A percentile compares a stretch with the other conserved stretches of the same genome.
These are phyloP conservation scores for Auanema sp. DNA, from an alignment of 2,888 invertebrate genomes.

Conservation along the genomic window DNA sequence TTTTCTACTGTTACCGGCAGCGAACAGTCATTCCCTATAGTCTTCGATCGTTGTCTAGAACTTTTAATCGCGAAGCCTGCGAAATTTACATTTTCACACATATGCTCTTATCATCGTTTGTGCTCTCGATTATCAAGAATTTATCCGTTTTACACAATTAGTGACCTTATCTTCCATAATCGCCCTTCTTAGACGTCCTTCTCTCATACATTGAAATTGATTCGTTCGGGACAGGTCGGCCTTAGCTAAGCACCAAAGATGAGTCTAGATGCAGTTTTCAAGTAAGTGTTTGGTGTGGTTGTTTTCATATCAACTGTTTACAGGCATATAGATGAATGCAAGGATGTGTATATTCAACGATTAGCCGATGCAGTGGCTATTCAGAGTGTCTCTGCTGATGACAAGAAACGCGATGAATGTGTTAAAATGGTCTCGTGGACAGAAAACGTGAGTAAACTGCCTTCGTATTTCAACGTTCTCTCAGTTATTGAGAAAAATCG, in stretches of 20 bases:
- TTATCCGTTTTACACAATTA: neutral
- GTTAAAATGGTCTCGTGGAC: constrained; percentile 83
- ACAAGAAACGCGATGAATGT: constrained; percentile 79
- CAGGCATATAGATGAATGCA: constrained; percentile 80
- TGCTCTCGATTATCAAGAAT: neutral
- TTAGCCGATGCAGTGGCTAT: constrained; percentile 86
- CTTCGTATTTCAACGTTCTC: constrained; percentile 4
- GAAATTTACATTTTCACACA: neutral
- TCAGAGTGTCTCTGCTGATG: constrained; percentile 90
- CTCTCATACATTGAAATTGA: no score
- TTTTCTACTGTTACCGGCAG: neutral
- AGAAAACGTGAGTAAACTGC: constrained; percentile 36
- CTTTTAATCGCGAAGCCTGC: neutral
- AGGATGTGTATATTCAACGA: constrained; percentile 76
- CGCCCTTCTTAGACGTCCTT: no score
- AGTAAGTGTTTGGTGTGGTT: no score
- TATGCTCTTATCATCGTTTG: neutral
- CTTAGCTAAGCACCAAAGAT: no score
- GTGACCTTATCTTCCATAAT: no score
- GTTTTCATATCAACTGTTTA: constrained; percentile 14
- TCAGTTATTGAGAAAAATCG: constrained; percentile 47
- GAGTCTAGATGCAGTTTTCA: no score
- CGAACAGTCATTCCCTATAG: neutral
- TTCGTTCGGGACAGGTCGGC: no score
- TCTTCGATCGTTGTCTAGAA: no score